Evolutionary conservation across 2,888 invertebrate genomes (phyloP).

Genomic region (Platycnemis pennipes): DNA sequence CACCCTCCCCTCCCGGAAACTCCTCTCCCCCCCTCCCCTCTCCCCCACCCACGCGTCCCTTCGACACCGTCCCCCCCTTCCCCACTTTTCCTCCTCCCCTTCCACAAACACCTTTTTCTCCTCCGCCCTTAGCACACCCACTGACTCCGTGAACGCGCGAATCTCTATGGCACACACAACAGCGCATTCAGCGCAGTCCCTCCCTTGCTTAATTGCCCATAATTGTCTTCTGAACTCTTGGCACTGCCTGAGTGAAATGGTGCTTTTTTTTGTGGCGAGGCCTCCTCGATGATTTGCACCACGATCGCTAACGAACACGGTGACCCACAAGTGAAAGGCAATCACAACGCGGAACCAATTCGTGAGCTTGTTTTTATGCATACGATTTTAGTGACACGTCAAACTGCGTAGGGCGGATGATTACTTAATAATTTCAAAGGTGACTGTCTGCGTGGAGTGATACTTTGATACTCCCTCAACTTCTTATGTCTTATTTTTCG

Average conservation of each 20-base stretch:
- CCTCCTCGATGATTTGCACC: background rate
- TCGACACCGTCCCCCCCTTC: background rate
- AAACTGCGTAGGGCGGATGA: background rate
- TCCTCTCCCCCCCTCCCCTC: background rate
- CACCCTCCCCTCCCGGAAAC: background rate
- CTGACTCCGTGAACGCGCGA: slow-evolving; percentile 56
- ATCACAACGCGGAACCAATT: background rate
- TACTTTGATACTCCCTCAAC: too few relatives aligned
- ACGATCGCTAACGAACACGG: slow-evolving; percentile 38
- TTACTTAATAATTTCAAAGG: too few relatives aligned
- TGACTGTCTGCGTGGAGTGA: too few relatives aligned
- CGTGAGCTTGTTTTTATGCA: background rate
- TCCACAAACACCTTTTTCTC: too few relatives aligned
- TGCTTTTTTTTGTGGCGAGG: slow-evolving; percentile 17
- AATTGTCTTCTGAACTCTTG: slow-evolving; percentile 55
- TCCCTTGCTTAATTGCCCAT: slow-evolving; percentile 22
- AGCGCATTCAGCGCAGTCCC: background rate
- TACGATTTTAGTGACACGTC: background rate
- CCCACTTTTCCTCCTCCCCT: background rate
- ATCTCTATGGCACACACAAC: slow-evolving; percentile 4
- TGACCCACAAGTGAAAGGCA: slow-evolving; percentile 51
- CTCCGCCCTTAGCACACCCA: slow-evolving; percentile 31
- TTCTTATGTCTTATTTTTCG: too few relatives aligned
- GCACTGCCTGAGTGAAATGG: background rate
- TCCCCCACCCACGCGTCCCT: background rate